Evolutionary conservation across 2,888 invertebrate species (phyloP).

Genomic region (Polydrusus tereticollis): DNA sequence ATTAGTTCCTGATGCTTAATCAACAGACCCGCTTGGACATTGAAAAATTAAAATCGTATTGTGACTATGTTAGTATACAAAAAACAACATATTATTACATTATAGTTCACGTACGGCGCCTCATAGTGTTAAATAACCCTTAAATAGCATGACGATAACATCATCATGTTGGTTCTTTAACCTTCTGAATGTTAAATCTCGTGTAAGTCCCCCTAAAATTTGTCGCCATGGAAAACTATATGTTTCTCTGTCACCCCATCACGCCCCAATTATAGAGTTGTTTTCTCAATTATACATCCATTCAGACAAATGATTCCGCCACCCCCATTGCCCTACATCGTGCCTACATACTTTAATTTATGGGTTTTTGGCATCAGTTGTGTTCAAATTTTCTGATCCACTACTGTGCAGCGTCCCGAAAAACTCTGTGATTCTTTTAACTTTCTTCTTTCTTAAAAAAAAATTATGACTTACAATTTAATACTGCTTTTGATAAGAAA

Average conservation of each 20-base stretch:
- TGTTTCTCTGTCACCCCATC: background rate
- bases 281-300: constrained; percentile 30
- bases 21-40: background rate
- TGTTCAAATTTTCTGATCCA: background rate
- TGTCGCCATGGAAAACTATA: background rate
- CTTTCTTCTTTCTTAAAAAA: no score
- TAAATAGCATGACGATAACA: no score
- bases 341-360: constrained; percentile 6
- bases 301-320: constrained; percentile 21
- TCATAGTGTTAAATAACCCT: no score
- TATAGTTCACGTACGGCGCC: no score
- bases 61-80: no score
- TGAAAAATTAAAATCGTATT: background rate
- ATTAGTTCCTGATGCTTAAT: background rate
- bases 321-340: constrained; percentile 6
- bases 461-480: no score
- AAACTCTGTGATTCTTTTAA: no score
- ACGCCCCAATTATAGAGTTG: constrained; percentile 24
- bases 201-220: background rate
- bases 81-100: no score
- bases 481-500: no score
- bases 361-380: background rate
- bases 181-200: background rate
- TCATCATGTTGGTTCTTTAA: no score
- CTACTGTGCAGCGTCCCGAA: no score